These are phyloP conservation scores for Penaeus monodon DNA, from an alignment of 2,888 invertebrate genomes.

Conservation along the genomic window DNA sequence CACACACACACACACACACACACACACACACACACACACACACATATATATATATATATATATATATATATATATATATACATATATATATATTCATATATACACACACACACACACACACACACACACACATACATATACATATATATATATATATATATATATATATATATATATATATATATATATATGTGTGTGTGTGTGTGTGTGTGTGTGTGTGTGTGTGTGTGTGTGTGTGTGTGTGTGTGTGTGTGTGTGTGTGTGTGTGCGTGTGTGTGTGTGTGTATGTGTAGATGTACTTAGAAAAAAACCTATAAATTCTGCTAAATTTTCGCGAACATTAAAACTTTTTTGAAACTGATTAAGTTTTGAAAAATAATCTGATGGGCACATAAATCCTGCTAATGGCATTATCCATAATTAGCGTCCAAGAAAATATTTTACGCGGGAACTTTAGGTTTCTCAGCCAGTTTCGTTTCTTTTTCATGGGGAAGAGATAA, in stretches of 20 bases:
- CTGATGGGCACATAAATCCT: not conserved
- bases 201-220: constrained; percentile 12
- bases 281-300: too few species aligned
- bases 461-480: too few species aligned
- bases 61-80: not conserved
- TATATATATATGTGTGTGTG: constrained; percentile 16
- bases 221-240: not conserved
- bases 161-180: constrained; percentile 11
- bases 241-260: too few species aligned
- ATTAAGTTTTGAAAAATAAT: not conserved
- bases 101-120: constrained; percentile 12
- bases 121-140: constrained; percentile 4
- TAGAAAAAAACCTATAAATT: not conserved
- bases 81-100: constrained; percentile 12
- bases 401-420: too few species aligned
- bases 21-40: constrained; percentile 19
- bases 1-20: constrained; percentile 13
- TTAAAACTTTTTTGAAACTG: not conserved
- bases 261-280: too few species aligned
- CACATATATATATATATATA: not conserved
- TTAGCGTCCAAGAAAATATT: too few species aligned
- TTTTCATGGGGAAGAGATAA: too few species aligned
- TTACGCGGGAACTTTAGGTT: too few species aligned
- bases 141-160: constrained; percentile 11
- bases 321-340: not conserved